These are phyloP conservation scores for Chloroceryle aenea DNA, from an alignment of 2,113 vertebrate genomes.

Conservation along the genomic window DNA sequence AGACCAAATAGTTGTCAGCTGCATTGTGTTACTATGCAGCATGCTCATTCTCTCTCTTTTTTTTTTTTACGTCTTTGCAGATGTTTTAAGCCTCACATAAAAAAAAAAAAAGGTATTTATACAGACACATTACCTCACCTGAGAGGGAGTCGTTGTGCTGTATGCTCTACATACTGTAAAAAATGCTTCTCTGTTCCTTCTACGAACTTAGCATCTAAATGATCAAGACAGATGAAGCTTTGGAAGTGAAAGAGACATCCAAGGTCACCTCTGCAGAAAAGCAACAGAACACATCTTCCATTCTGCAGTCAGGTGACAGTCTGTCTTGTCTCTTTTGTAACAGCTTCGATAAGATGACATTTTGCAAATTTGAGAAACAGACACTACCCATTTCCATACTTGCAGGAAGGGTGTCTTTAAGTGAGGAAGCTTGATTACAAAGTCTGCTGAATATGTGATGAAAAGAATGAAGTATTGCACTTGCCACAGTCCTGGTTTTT, in stretches of 20 bases:
- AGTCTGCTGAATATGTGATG: background rate
- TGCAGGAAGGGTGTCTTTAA: slow-evolving; percentile 39
- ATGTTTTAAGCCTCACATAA: slow-evolving; percentile 4
- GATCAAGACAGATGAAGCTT: slow-evolving; percentile 1
- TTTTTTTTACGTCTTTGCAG: background rate
- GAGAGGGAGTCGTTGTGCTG: background rate
- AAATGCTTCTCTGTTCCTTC: background rate
- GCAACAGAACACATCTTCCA: background rate
- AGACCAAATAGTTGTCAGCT: background rate
- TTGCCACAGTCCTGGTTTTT: background rate
- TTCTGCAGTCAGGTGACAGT: slow-evolving; percentile 21
- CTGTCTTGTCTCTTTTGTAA: background rate
- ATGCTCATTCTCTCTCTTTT: background rate
- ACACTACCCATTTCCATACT: slow-evolving; percentile 10
- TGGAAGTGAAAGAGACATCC: background rate
- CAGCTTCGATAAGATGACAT: background rate
- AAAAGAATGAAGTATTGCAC: slow-evolving; percentile 5
- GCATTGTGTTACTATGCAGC: background rate
- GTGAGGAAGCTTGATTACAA: slow-evolving; percentile 37
- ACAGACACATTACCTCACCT: slow-evolving; percentile 16
- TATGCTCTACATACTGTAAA: background rate
- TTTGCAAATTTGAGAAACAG: background rate
- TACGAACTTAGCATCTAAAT: slow-evolving; percentile 28
- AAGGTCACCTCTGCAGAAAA: slow-evolving; percentile 38
- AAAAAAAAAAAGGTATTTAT: background rate